Percentiles rank a stretch among this genome's conserved stretches.
Evolutionary conservation across 2,888 invertebrate species (phyloP).

Genomic region (Ennomos fuscantarius): DNA sequence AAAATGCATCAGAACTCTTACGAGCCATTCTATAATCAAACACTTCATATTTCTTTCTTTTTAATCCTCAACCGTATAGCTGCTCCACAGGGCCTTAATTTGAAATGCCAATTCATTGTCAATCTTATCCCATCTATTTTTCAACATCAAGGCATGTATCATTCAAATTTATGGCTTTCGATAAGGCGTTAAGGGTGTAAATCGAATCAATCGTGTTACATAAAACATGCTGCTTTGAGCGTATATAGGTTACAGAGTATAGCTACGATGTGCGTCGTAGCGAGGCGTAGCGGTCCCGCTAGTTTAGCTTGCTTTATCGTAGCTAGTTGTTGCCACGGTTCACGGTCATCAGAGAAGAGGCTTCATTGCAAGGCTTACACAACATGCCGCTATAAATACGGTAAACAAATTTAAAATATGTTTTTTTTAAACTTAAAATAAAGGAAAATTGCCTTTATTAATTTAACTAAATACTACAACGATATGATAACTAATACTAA

Average conservation of each 20-base stretch:
- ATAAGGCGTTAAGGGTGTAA: constrained; percentile 39
- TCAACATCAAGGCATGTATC: neutral
- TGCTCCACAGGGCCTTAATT: constrained; percentile 39
- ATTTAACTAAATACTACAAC: no score
- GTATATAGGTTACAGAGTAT: constrained; percentile 44
- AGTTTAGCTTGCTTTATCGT: constrained; percentile 57
- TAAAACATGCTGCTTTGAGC: constrained; percentile 27
- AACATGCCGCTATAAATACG: neutral
- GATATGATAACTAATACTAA: no score
- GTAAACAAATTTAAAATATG: no score
- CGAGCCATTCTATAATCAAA: no score
- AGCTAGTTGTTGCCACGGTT: constrained; percentile 61
- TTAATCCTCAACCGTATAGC: constrained; percentile 5
- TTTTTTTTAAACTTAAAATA: no score
- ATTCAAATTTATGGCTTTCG: constrained; percentile 24
- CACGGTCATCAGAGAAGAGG: constrained; percentile 68
- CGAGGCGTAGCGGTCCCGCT: constrained; percentile 49
- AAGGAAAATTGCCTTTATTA: no score
- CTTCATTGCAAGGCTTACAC: constrained; percentile 68
- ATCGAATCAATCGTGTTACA: constrained; percentile 36
- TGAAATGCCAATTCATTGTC: constrained; percentile 50
- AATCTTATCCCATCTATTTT: constrained; percentile 44
- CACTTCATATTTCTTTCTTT: no score
- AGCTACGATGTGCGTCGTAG: constrained; percentile 41
- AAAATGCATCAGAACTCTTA: no score